These are phyloP conservation scores for Drosophila histrio DNA, from an alignment of 2,888 invertebrate species.

Conservation along the genomic window DNA sequence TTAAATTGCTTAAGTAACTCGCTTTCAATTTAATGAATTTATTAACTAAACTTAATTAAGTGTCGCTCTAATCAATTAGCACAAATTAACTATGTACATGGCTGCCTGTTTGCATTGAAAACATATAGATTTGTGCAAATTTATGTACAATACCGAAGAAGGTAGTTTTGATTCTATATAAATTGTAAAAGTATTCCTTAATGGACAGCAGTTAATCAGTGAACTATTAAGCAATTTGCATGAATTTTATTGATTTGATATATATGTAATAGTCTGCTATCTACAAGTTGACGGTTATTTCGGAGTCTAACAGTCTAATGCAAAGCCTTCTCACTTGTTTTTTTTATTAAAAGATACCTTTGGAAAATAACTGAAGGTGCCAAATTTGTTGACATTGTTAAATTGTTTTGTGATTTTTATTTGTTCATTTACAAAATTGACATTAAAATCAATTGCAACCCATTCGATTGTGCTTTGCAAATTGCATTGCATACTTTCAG, in stretches of 20 bases:
- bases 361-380: constrained; percentile 9
- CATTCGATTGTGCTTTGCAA: constrained; percentile 52
- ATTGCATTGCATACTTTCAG: constrained; percentile 68
- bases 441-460: constrained; percentile 48
- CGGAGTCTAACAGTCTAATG: not conserved
- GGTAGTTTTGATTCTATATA: too few relatives aligned
- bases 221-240: too few relatives aligned
- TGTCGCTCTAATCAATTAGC: not conserved
- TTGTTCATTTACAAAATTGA: constrained; percentile 18
- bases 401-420: constrained; percentile 27
- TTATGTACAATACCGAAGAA: too few relatives aligned
- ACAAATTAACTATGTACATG: not conserved
- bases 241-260: too few relatives aligned
- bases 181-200: too few relatives aligned
- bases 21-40: constrained; percentile 1
- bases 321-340: not conserved
- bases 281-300: not conserved
- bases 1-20: not conserved
- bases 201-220: too few relatives aligned
- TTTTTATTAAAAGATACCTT: constrained; percentile 1
- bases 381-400: constrained; percentile 3
- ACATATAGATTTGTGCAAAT: too few relatives aligned
- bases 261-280: too few relatives aligned
- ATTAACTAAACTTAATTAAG: not conserved
- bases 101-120: not conserved